Base-by-base conservation (phyloP, 2,797 vertebrate species). In the Hydrophis major region DNA sequence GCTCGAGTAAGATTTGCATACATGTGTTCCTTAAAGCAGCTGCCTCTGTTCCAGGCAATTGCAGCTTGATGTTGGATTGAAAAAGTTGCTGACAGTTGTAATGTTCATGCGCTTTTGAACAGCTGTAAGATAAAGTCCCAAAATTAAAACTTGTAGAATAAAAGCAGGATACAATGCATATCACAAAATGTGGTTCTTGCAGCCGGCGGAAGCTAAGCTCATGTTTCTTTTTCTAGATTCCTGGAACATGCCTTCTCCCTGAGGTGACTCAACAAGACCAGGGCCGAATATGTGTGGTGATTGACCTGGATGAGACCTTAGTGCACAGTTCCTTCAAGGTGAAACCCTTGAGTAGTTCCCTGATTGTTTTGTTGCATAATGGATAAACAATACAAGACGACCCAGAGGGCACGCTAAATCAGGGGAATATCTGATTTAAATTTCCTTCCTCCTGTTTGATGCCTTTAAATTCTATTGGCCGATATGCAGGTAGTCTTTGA, bases 291-390 rank as follows among this genome's bases (percentile, higher is more conserved):
- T 99, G 98, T 7, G 98, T 98, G 96, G 98, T 99, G 95, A 99
- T 98, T 94, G 98, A 99, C 97, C 97, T 99, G 97, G 98, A 99
- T 89, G 98, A 99, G 96, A 99, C 98, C 1, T 97, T 98, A 93
- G 98, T 98, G 93, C 98, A 99, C 96, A 98, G 98, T 95, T 99
- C 98, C 55, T 98, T 99, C 96, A 99, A 99, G 99, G 99, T 99
- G 97, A 93, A 83, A 25, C 37, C 4, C 14, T 2, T 27, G 18
- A 42, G n/a, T 42, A n/a, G 25, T 6, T 87, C 8, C 42, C n/a
- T 56, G 0, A 2, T 86, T 63, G 55, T 6, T 2, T n/a, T 16
- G 2, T 18, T 60, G 12, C 1, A 4, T 20, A 13, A 12, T 50
- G 57, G 28, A 12, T n/a, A 60, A 37, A 6, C 10, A 4, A n/a